phyloP scores from a whole-genome alignment of 2,888 invertebrate species.

The Xestobium rufovillosum region DNA sequence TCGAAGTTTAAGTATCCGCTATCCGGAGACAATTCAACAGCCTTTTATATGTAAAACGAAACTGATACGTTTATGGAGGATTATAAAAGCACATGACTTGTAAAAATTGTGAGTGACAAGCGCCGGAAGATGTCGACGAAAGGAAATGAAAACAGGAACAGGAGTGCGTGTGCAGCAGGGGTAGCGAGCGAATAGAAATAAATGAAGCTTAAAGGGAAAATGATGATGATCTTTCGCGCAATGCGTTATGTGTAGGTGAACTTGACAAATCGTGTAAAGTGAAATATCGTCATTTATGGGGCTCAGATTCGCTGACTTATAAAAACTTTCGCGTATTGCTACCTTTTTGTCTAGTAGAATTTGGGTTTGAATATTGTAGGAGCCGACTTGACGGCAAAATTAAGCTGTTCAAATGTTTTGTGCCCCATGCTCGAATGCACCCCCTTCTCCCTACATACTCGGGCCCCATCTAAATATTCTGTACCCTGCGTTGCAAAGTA shows the following conservation, averaged over 20 bases:
- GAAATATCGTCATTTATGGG: conserved; percentile 22
- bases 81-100: conserved; percentile 46
- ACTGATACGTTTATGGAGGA: conserved; percentile 43
- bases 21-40: conserved; percentile 37
- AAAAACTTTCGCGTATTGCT: no score
- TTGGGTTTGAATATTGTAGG: no score
- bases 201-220: conserved; percentile 44
- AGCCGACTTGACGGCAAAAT: no score
- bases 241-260: conserved; percentile 31
- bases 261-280: conserved; percentile 32
- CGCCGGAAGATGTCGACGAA: conserved; percentile 39
- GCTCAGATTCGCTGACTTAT: no score
- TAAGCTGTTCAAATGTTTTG: no score
- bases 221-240: conserved; percentile 40
- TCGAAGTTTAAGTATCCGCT: conserved; percentile 36
- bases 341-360: no score
- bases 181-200: conserved; percentile 35
- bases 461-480: no score
- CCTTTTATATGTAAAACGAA: conserved; percentile 43
- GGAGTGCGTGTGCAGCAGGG: conserved; percentile 32
- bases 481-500: no score
- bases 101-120: conserved; percentile 45
- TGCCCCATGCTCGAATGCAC: no score
- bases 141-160: conserved; percentile 44
- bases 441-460: no score